phyloP scores from a whole-genome alignment of 1,140 invertebrate species.

The Gryllus bimaculatus region DNA sequence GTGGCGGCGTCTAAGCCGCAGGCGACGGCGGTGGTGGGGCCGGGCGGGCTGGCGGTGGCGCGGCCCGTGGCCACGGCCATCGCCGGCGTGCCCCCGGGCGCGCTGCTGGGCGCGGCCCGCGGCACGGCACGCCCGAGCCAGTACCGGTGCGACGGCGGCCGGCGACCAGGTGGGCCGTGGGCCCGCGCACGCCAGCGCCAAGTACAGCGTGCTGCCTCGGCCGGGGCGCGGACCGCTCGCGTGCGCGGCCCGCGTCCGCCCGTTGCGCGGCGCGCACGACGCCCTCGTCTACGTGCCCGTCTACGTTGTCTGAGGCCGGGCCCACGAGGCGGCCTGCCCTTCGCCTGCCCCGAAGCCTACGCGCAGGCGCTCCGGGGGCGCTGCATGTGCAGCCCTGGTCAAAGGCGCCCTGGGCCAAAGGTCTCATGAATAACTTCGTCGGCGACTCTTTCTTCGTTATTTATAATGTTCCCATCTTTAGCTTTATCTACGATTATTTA shows the following conservation, averaged over 20 bases:
- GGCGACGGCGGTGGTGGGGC: constrained; percentile 54
- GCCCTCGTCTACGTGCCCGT: background rate
- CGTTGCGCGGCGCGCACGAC: too few species aligned
- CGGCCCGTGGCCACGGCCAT: constrained; percentile 58
- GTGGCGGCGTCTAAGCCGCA: constrained; percentile 56
- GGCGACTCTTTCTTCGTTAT: too few species aligned
- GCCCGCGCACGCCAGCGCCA: background rate
- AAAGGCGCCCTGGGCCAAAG: too few species aligned
- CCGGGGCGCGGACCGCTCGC: background rate
- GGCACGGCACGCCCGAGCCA: too few species aligned
- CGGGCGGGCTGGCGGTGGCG: constrained; percentile 53
- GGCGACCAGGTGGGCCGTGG: background rate
- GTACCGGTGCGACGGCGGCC: background rate
- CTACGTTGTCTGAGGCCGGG: background rate
- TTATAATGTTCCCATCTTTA: too few species aligned
- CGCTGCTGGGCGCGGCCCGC: background rate
- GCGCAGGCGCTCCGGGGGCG: too few species aligned
- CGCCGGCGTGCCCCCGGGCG: constrained; percentile 44
- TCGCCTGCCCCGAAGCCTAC: too few species aligned
- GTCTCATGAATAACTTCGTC: too few species aligned
- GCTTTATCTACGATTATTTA: too few species aligned
- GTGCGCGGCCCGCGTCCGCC: background rate
- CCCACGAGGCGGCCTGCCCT: too few species aligned
- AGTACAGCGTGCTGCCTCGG: constrained; percentile 7
- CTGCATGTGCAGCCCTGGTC: too few species aligned